Evolutionary conservation across 2,797 vertebrate species (phyloP), one percentile per base, ranked within the genome.

Genomic region (Poliocrania exsul): DNA sequence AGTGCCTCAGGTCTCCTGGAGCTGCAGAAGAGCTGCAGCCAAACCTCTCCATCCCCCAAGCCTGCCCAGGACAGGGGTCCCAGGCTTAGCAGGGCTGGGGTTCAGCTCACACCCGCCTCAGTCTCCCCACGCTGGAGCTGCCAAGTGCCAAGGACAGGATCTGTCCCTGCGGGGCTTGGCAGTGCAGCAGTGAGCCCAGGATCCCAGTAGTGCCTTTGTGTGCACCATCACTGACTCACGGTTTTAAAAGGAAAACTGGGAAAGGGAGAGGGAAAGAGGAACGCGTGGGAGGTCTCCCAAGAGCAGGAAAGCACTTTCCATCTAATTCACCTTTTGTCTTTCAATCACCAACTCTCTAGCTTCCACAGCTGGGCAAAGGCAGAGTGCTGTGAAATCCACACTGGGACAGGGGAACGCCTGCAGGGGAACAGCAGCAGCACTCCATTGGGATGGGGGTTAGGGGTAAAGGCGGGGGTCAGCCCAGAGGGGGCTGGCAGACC

Each of bases 291-390:
- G 82, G 71, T 81, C 88, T 73, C 79, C 1, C 2, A 54, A 67
- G 86, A 82, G 62, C 38, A 81, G 74, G 89, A 69, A 83, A 93
- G 73, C 79, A 31, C 82, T 74, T 58, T 64, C n/a, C 42, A 19
- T 74, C 38, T 79, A 90, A 91, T 78, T 79, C 83, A 90, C 74
- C 74, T 81, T 81, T 58, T 86, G 81, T 44, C 71, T 50, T 65
- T 56, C 65, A 57, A 66, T 85, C 81, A 67, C 70, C 37, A 46
- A 31, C 47, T 31, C 29, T 61, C 50, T 17, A 3, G 46, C 70
- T 50, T 46, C 70, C 13, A n/a, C 3, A 13, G 50, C 28, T 3
- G 5, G 29, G 71, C 37, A 42, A 38, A 24, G 72, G 70, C 38
- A 4, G 3, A 8, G 17, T 3, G 7, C 75, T 49, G 87, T 92